phyloP scores from a whole-genome alignment of 2,113 vertebrate genomes.

The Limnothrissa miodon region DNA sequence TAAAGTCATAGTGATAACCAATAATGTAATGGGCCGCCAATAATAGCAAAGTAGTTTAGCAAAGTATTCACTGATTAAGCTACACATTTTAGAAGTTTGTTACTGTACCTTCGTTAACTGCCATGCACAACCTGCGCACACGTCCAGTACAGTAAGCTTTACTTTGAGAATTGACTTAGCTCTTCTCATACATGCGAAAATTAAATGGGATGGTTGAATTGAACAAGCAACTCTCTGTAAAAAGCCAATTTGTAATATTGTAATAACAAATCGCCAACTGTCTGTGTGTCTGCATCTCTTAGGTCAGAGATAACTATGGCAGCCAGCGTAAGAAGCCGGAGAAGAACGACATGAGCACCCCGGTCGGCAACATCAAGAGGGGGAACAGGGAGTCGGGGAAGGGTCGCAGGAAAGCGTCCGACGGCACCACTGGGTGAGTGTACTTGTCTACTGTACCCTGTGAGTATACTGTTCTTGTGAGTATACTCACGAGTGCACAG shows the following conservation, averaged over 20 bases:
- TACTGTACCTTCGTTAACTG: no score
- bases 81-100: no score
- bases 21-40: no score
- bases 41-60: no score
- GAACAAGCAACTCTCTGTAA: neutral
- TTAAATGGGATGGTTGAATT: neutral
- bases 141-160: no score
- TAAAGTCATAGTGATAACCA: no score
- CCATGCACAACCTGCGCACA: no score
- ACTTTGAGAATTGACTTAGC: neutral
- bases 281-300: neutral
- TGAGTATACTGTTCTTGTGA: no score
- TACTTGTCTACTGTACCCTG: no score
- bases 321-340: constrained; percentile 80
- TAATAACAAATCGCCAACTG: neutral
- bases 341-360: constrained; percentile 72
- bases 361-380: constrained; percentile 80
- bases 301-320: constrained; percentile 71
- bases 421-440: constrained; percentile 61
- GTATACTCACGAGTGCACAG: no score
- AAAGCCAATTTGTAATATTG: no score
- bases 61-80: no score
- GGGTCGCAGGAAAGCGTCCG: constrained; percentile 80
- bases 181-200: neutral
- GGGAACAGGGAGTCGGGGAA: constrained; percentile 76